A percentile compares a stretch with the other conserved stretches of the same genome.
Evolutionary conservation across 2,888 invertebrate species (phyloP).

Genomic region (Monochamus alternatus): DNA sequence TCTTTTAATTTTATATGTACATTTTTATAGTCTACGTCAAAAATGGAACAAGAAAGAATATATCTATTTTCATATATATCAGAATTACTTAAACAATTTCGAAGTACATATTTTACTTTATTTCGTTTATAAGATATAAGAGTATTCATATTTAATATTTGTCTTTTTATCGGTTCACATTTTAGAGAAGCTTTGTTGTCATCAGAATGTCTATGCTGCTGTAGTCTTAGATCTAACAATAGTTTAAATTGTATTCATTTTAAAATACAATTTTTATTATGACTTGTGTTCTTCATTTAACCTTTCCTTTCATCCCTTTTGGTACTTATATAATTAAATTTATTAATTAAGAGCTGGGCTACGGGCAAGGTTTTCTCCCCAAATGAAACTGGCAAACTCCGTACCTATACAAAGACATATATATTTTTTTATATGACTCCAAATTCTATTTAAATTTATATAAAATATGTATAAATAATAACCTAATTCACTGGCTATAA

Average conservation of each 20-base stretch:
- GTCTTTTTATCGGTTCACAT: conserved; percentile 40
- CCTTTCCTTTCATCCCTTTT: background rate
- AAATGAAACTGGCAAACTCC: no score
- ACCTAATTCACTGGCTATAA: no score
- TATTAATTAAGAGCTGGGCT: no score
- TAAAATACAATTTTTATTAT: conserved; percentile 63
- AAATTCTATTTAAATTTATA: no score
- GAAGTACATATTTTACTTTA: conserved; percentile 16
- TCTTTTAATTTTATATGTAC: conserved; percentile 43
- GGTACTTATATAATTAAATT: no score
- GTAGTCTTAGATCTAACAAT: conserved; percentile 55
- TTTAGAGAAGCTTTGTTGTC: conserved; percentile 53
- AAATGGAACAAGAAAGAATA: conserved; percentile 41
- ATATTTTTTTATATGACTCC: no score
- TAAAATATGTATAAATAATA: no score
- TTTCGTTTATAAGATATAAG: conserved; percentile 19
- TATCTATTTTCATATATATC: conserved; percentile 52
- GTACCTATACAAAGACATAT: no score
- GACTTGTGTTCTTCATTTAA: conserved; percentile 34
- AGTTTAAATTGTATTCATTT: conserved; percentile 59
- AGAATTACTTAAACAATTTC: conserved; percentile 31
- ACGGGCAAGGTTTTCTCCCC: no score
- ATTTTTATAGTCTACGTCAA: conserved; percentile 44
- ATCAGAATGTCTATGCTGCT: conserved; percentile 57
- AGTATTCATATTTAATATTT: conserved; percentile 26